These are phyloP conservation scores for Ceyx cyanopectus DNA, from an alignment of 2,113 vertebrate species.

Conservation along the genomic window DNA sequence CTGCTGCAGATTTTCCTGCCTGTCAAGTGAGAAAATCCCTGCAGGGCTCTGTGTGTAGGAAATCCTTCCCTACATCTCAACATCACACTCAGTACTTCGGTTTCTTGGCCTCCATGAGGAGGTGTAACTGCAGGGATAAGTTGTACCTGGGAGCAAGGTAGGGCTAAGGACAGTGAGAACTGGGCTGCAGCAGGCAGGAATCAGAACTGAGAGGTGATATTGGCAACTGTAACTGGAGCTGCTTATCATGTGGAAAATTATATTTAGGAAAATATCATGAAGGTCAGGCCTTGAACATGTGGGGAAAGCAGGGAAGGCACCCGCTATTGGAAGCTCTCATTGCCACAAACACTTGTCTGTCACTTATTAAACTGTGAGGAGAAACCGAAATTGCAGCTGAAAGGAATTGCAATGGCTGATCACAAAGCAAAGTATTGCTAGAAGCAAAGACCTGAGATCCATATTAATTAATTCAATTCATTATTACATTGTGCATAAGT, in stretches of 20 bases:
- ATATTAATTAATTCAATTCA: conserved; percentile 71
- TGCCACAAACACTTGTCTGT: not conserved
- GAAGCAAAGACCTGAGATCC: conserved; percentile 54
- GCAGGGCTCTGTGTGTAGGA: not conserved
- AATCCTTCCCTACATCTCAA: not conserved
- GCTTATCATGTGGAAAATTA: not conserved
- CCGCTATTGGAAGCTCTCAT: not conserved
- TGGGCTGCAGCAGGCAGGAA: not conserved
- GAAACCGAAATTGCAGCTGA: conserved; percentile 64
- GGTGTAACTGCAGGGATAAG: not conserved
- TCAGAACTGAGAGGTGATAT: not conserved
- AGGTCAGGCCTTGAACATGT: not conserved
- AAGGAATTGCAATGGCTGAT: conserved; percentile 46
- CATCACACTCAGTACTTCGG: not conserved
- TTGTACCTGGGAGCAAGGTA: rapidly evolving
- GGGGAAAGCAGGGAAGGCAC: not conserved
- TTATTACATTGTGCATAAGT: conserved; percentile 73
- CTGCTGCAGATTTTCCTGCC: not conserved
- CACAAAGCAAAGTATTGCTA: conserved; percentile 69
- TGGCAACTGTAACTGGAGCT: not conserved
- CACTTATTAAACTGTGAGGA: conserved; percentile 40
- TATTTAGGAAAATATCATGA: not conserved
- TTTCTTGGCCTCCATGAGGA: not conserved
- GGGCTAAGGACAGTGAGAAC: not conserved
- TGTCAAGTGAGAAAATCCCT: not conserved